Evolutionary conservation across 2,888 invertebrate species (phyloP), one percentile per base, ranked within the genome.

Genomic region (Netelia fuscicornis): DNA sequence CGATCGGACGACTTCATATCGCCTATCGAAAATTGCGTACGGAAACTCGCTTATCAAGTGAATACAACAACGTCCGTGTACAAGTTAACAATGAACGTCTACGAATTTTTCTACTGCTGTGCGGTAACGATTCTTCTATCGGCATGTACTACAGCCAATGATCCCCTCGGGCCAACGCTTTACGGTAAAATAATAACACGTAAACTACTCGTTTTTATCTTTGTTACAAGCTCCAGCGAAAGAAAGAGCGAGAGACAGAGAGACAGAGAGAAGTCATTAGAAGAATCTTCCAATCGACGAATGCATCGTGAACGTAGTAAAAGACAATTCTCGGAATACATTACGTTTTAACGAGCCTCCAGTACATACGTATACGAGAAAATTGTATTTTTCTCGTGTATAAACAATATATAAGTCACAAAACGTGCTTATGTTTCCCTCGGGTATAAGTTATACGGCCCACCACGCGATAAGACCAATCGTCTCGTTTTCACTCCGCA

Each of bases 131-230:
- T 74, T 79, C 44, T 48, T 11, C 62, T 75, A 6, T 37, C 62
- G 48, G 75, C n/a, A n/a, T 52, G 23, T 48, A 23, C 11, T n/a
- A n/a, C 75, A 64, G 56, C 30, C 70, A 75, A 75, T 44, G 37
- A 23, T 65, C 44, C 48, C 17, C 10, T 8, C 48, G 30, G 13
- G 17, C n/a, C 10, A 54, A 56, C 74, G 48, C 79, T 75, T 71
- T 83, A 83, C 60, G 83, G 83, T 83, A 83, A 83, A 75, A 79
- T 37, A 62, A 83, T 78, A 10, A 68, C 54, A 1, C 6, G 6
- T 10, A 9, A 48, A 48, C 13, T 2, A 48, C 48, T 11, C 10
- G 48, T 13, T 13, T 13, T 13, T 48, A 48, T 48, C 48, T 48
- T 48, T 48, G 48, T 13, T 2, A 48, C 48, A 48, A 48, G 48